A percentile compares a stretch with the other conserved stretches of the same genome.
phyloP scores from a whole-genome alignment of 1,140 invertebrate species.

The Lepidurus arcticus region DNA sequence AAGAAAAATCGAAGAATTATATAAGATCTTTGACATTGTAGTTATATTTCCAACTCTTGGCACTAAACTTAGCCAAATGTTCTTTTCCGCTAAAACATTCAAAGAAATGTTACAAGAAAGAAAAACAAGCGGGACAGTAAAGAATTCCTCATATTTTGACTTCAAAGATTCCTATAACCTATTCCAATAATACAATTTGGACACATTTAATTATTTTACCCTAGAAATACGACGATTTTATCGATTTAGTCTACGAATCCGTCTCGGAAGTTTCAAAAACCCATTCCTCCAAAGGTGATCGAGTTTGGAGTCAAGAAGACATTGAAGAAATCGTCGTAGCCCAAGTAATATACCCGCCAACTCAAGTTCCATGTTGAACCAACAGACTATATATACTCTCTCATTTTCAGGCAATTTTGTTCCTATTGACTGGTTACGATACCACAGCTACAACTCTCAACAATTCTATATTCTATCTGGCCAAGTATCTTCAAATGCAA shows the following conservation, averaged over 20 bases:
- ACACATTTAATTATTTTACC: no score
- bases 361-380: background rate
- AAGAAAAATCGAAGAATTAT: no score
- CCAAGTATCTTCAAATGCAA: constrained; percentile 56
- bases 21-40: background rate
- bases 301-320: constrained; percentile 12
- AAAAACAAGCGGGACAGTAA: background rate
- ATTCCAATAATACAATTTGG: no score
- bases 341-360: background rate
- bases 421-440: constrained; percentile 68
- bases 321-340: constrained; percentile 28
- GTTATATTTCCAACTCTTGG: background rate
- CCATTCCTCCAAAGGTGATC: background rate
- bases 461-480: constrained; percentile 60
- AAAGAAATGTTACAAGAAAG: background rate
- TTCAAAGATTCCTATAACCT: background rate
- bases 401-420: constrained; percentile 54
- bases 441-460: constrained; percentile 65
- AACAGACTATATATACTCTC: background rate
- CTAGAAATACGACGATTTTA: no score
- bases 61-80: background rate
- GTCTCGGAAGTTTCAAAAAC: no score
- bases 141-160: background rate
- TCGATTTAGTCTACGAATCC: no score
- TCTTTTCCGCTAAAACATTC: background rate